Conservation (phyloP, 2,888 invertebrate species). For the Clistopyga incitator region DNA sequence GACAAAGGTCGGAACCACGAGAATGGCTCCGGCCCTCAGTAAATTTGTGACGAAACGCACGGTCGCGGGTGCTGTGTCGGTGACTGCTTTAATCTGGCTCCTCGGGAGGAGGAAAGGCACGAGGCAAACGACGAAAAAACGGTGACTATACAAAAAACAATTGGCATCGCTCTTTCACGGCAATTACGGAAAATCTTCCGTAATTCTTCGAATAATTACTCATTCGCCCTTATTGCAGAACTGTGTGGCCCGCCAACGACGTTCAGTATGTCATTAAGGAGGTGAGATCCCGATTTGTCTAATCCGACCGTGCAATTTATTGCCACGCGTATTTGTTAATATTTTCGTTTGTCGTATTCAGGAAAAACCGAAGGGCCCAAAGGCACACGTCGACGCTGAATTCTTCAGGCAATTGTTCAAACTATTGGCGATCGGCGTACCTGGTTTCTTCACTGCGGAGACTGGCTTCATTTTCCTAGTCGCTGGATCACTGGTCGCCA, state of each 20-base stretch:
- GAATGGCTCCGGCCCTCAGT: conserved; percentile 92
- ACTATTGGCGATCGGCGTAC: conserved; percentile 88
- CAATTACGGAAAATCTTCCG: background rate
- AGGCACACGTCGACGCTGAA: conserved; percentile 91
- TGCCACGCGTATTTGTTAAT: background rate
- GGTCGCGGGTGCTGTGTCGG: conserved; percentile 88
- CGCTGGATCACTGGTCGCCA: conserved; percentile 92
- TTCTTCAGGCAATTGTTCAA: conserved; percentile 90
- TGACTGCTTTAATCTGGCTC: conserved; percentile 82
- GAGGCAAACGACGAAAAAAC: conserved; percentile 69
- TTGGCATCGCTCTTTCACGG: background rate
- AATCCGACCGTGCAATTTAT: background rate
- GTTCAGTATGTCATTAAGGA: conserved; percentile 93
- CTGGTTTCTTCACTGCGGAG: conserved; percentile 92
- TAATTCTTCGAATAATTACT: conserved; percentile 37
- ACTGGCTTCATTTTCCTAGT: conserved; percentile 90
- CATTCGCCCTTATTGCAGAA: conserved; percentile 80
- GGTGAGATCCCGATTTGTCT: conserved; percentile 72
- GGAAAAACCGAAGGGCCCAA: conserved; percentile 85
- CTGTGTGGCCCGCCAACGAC: conserved; percentile 88
- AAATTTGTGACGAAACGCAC: conserved; percentile 90
- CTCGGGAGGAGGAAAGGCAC: conserved; percentile 74
- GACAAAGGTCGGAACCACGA: conserved; percentile 13
- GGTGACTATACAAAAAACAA: conserved; percentile 56
- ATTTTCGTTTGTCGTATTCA: conserved; percentile 68